Evolutionary conservation across 35 echinoderm and acorn worm species (phyloP), one percentile per base, ranked within the genome.

Genomic region (Stichopus chloronotus): DNA sequence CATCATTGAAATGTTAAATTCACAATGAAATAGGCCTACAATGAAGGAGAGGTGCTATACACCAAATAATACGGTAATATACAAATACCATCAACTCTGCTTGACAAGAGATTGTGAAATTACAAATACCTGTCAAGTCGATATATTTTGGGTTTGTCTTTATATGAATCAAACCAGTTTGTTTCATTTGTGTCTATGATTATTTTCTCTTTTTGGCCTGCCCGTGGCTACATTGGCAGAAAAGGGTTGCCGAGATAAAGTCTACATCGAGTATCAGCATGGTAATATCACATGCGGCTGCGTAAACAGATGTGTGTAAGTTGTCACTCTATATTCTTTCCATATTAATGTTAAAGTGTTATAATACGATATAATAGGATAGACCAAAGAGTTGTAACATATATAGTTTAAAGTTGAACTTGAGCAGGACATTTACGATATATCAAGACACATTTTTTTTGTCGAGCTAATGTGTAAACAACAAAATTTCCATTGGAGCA

Each of bases 221-320:
- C 72, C 13, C 24, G 24, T 76, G 17, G 17, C 17, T 20, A 20
- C 24, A 12, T 52, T 52, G 24, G 43, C 78, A 81, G 78, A 81
- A 14, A 52, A 12, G 12, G 1, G 9, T 9, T 81, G 78, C 25
- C 24, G 7, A 53, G 53, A 81, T 8, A 53, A 6, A 5, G 25
- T 43, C 20, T 25, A 25, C 8, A 9, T 43, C 52, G 14, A 14
- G 24, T 81, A 81, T 81, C 78, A 53, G 78, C 7, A 13, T 8
- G 78, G 78, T 13, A 11, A 81, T 11, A 4, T 81, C 78, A 25
- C 14, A 7, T 81, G 78, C 12, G 78, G 43, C 53, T 81, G 78
- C 53, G 24, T 81, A 25, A 81, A 81, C 25, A n/a, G 24, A 5
- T 81, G 78, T 53, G 78, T 52, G 78, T 81, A 43, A 81, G 78